Evolutionary conservation across 2,113 vertebrate species (phyloP), one percentile per base, ranked within the genome.

Genomic region (Opisthocomus hoazin): DNA sequence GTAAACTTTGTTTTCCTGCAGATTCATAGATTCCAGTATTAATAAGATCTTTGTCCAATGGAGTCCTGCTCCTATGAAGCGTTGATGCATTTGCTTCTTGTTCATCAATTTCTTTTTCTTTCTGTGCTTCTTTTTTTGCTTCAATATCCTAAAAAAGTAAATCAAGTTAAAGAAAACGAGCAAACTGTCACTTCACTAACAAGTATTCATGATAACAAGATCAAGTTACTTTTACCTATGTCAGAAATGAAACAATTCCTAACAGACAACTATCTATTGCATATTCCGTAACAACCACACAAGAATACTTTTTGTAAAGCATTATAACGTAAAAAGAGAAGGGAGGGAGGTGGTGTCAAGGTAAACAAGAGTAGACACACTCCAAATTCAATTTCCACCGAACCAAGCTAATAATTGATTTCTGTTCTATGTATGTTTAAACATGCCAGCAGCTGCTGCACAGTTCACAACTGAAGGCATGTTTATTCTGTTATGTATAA

Each of bases 101-200:
- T 82, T 99, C 99, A 91, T 99, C 99, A 10, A 99, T 99, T 98
- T 99, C 99, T 97, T 99, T 99, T 96, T 99, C 99, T 84, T 99
- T 99, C 97, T 99, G 99, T 10, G 99, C 99, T 97, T 99, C 99
- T 93, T 99, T 99, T 97, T 99, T 99, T 34, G 99, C 99, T 97
- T 99, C 99, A 51, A 99, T 99, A 92, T 99, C 99, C 99, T 99
- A 75, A 91, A 96, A 83, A 79, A 90, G 43, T 58, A 54, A 39
- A 81, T 50, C n/a, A 50, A 68, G 26, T 79, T 65, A 57, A n/a
- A 87, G 15, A 66, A 84, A 79, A 94, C 2, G 0, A 3, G 8
- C 5, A 61, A 36, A 70, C 5, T 56, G 11, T 14, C 34, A 37
- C 9, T 69, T 85, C 41, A 29, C 22, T 45, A 53, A 29, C 5